Evolutionary conservation across 2,113 vertebrate species (phyloP).

Genomic region (Chelonoidis abingdonii): DNA sequence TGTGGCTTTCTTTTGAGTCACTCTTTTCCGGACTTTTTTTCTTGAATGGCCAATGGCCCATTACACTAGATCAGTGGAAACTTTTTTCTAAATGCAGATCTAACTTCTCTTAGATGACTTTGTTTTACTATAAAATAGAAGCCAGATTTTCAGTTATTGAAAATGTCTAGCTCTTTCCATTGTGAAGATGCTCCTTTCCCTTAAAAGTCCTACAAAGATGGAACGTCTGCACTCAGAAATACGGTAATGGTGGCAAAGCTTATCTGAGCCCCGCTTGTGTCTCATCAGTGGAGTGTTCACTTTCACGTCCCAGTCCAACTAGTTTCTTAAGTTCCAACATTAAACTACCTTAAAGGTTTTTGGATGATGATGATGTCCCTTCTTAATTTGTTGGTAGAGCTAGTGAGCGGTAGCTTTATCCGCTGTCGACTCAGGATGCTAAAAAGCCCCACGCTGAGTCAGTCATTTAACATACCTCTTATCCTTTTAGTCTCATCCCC

Average conservation of each 20-base stretch:
- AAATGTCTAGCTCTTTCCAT: background rate
- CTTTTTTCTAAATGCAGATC: background rate
- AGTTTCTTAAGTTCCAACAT: slow-evolving; percentile 47
- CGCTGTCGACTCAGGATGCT: slow-evolving; percentile 36
- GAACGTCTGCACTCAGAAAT: background rate
- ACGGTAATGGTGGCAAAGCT: too few relatives aligned
- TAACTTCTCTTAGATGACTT: background rate
- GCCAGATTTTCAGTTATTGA: background rate
- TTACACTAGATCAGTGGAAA: background rate
- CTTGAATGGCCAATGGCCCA: background rate
- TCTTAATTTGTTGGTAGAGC: background rate
- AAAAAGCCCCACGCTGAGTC: slow-evolving; percentile 11
- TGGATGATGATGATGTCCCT: too few relatives aligned
- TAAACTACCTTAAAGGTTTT: slow-evolving; percentile 13
- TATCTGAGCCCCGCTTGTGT: background rate
- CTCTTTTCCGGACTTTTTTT: background rate
- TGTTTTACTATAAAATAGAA: background rate
- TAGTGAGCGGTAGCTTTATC: slow-evolving; percentile 12
- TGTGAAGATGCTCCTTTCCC: background rate
- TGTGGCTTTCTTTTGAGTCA: background rate
- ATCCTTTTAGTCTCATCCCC: background rate
- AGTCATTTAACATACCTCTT: slow-evolving; percentile 28
- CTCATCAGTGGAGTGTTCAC: background rate
- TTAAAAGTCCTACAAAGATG: background rate
- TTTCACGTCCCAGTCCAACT: background rate